These are phyloP conservation scores for Spodoptera exigua DNA, from an alignment of 2,888 invertebrate species.

Conservation along the genomic window DNA sequence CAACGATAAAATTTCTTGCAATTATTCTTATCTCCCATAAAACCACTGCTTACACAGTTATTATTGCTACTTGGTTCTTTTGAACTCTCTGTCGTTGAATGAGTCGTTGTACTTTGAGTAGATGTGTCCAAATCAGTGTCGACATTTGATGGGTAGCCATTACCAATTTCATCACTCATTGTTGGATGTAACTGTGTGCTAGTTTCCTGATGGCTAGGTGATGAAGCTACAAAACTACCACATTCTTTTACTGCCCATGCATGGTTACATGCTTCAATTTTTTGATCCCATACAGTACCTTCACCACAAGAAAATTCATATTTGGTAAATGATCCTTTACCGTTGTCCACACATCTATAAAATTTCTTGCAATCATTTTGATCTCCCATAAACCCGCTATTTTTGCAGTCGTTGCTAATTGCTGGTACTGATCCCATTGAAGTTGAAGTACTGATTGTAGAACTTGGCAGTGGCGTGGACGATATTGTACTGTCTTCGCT, in stretches of 20 bases:
- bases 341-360: slow-evolving; percentile 90
- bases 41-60: slow-evolving; percentile 85
- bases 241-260: slow-evolving; percentile 78
- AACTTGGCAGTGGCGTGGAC: slow-evolving; percentile 16
- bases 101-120: slow-evolving; percentile 38
- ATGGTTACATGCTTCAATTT: slow-evolving; percentile 89
- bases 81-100: slow-evolving; percentile 38
- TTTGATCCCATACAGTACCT: slow-evolving; percentile 90
- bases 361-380: slow-evolving; percentile 90
- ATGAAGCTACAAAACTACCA: slow-evolving; percentile 48
- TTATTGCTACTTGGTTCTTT: slow-evolving; percentile 38
- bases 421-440: slow-evolving; percentile 20
- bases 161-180: slow-evolving; percentile 44
- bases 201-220: slow-evolving; percentile 46
- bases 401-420: slow-evolving; percentile 49
- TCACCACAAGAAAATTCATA: slow-evolving; percentile 89
- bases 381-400: slow-evolving; percentile 90
- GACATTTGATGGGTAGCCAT: slow-evolving; percentile 46
- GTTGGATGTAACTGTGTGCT: slow-evolving; percentile 43
- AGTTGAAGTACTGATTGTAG: slow-evolving; percentile 15
- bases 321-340: slow-evolving; percentile 81
- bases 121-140: slow-evolving; percentile 19
- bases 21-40: slow-evolving; percentile 85
- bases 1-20: slow-evolving; percentile 92
- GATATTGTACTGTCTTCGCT: slow-evolving; percentile 5